A percentile compares a stretch with the other conserved stretches of the same genome.
phyloP scores from a whole-genome alignment of 1,140 invertebrate species.

The Cotesia vestalis region DNA sequence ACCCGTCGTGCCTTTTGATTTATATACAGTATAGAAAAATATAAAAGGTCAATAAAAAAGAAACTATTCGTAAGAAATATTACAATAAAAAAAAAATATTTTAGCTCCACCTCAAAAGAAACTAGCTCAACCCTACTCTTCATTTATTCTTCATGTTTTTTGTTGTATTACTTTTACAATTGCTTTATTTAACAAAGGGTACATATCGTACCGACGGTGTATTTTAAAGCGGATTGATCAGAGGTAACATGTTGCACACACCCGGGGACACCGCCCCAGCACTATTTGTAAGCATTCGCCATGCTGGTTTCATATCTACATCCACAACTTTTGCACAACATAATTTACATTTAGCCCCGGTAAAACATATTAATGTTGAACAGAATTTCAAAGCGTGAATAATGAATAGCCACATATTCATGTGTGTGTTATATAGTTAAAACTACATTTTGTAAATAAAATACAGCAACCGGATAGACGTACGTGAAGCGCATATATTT shows the following conservation, averaged over 20 bases:
- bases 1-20: too few species aligned
- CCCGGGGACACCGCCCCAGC: conserved; percentile 57
- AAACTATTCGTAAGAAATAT: neutral
- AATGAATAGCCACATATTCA: conserved; percentile 5
- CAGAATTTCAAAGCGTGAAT: conserved; percentile 47
- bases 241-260: conserved; percentile 6
- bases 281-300: conserved; percentile 67
- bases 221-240: conserved; percentile 28
- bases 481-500: too few species aligned
- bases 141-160: neutral
- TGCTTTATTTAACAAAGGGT: conserved; percentile 14
- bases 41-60: neutral
- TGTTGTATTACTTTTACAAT: neutral
- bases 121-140: neutral
- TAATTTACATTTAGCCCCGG: conserved; percentile 52
- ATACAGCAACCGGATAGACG: too few species aligned
- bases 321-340: conserved; percentile 59
- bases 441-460: conserved; percentile 46
- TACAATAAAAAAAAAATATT: too few species aligned
- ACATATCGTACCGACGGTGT: conserved; percentile 9
- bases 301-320: conserved; percentile 63
- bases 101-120: conserved; percentile 3
- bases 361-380: conserved; percentile 34
- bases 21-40: neutral
- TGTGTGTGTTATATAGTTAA: conserved; percentile 51